Base-by-base conservation (phyloP, 2,113 vertebrate genomes). In the Lophochroa leadbeateri region DNA sequence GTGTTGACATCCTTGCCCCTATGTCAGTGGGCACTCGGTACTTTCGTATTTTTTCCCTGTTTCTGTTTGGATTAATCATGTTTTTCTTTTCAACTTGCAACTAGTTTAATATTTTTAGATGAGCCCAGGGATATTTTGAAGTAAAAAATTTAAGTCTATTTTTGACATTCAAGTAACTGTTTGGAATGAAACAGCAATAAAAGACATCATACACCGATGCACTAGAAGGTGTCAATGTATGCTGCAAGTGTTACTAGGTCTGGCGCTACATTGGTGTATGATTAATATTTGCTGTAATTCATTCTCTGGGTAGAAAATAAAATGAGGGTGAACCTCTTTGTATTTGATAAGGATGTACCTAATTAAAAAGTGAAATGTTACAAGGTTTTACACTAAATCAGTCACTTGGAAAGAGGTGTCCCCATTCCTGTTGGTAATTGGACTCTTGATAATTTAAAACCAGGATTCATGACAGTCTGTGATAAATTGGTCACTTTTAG, bases 281-380 rank as follows among this genome's bases (percentile, higher is more conserved):
- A 95, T 96, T 96, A 93, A 97, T 97, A 84, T 96, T 95, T 86
- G 52, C 80, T 86, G 13, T 85, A 83, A 95, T 53, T 41, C 23
- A 29, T 87, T 95, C 53, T 92, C 89, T 72, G 74, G 13, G 63
- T 96, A 77, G 82, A 94, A 96, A 96, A 92, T 91, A 96, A 97
- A 97, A 96, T 31, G 55, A 96, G 16, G 28, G 67, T 82, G 80
- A 96, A 90, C 41, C 33, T 95, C 89, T 80, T 96, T 70, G 81
- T 86, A 71, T 96, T 97, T 97, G 89, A 97, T 96, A 53, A 37
- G 86, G 91, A 90, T 67, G 80, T 94, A 86, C 50, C 65, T 97
- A 96, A 98, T 98, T 98, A 97, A 97, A 97, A 97, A 96, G 65
- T 94, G 81, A 95, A 94, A 87, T 78, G 55, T 92, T 96, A 82